Evolutionary conservation across 2,888 invertebrate species (phyloP).

Genomic region (Ypsolopha sequella): DNA sequence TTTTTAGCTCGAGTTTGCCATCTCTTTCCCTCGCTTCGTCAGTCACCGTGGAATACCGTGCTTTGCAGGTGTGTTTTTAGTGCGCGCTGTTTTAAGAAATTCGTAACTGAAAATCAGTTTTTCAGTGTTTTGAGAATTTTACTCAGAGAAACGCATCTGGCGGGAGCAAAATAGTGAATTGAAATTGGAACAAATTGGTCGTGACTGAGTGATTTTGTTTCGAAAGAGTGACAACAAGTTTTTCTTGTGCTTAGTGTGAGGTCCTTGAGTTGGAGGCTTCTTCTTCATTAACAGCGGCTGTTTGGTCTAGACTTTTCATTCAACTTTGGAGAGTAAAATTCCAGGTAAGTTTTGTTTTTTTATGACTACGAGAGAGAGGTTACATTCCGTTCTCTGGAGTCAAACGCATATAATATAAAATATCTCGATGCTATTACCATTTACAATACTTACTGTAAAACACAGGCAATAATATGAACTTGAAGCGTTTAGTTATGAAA

Average conservation of each 20-base stretch:
- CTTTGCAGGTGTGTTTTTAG: slow-evolving; percentile 40
- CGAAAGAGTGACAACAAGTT: slow-evolving; percentile 59
- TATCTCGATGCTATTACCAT: too few relatives aligned
- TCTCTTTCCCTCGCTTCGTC: slow-evolving; percentile 49
- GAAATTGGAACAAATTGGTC: slow-evolving; percentile 12
- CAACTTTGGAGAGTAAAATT: background rate
- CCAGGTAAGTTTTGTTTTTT: background rate
- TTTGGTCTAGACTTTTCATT: slow-evolving; percentile 30
- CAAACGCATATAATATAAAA: too few relatives aligned
- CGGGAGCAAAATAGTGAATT: slow-evolving; percentile 12
- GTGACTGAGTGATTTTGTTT: slow-evolving; percentile 35
- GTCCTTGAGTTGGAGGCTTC: slow-evolving; percentile 64
- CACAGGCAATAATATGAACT: too few relatives aligned
- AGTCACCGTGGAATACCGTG: slow-evolving; percentile 55
- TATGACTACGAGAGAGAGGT: too few relatives aligned
- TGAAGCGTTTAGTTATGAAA: too few relatives aligned
- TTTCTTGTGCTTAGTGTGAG: slow-evolving; percentile 45
- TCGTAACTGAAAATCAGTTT: slow-evolving; percentile 52
- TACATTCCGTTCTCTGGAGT: too few relatives aligned
- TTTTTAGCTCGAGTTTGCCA: slow-evolving; percentile 39
- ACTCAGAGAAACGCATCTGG: slow-evolving; percentile 2
- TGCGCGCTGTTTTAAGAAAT: slow-evolving; percentile 20
- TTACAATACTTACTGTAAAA: too few relatives aligned
- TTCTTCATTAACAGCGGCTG: slow-evolving; percentile 27
- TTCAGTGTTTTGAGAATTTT: slow-evolving; percentile 12